Evolutionary conservation across 2,797 vertebrate species (phyloP).

Genomic region (Hoplostethus atlanticus): DNA sequence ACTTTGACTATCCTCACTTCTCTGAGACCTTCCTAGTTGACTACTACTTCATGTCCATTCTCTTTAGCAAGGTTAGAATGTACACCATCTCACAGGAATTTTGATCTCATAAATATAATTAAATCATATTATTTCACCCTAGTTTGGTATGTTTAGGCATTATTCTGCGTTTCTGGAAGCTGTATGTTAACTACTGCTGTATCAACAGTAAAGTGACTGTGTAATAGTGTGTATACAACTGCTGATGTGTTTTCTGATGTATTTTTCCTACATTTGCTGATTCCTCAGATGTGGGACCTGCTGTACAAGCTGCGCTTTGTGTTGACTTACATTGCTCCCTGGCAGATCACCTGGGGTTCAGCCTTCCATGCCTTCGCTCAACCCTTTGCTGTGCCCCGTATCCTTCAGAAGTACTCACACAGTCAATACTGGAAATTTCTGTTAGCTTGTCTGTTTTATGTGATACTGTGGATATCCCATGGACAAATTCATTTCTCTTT

Average conservation of each 20-base stretch:
- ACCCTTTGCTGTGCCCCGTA: slow-evolving; percentile 99
- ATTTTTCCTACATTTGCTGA: slow-evolving; percentile 28
- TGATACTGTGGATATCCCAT: background rate
- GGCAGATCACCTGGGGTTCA: slow-evolving; percentile 99
- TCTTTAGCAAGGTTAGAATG: slow-evolving; percentile 91
- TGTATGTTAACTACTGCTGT: background rate
- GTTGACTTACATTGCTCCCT: slow-evolving; percentile 97
- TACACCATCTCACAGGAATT: background rate
- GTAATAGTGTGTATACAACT: background rate
- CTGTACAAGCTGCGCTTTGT: slow-evolving; percentile 97
- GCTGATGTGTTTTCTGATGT: background rate
- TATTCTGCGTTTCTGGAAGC: background rate
- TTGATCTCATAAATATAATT: background rate
- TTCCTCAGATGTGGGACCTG: slow-evolving; percentile 94
- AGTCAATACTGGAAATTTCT: background rate
- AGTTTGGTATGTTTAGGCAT: background rate
- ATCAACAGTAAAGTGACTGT: background rate
- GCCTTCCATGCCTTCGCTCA: slow-evolving; percentile 99
- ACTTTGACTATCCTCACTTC: slow-evolving; percentile 91
- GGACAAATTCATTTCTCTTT: too few species aligned
- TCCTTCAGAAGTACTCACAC: slow-evolving; percentile 82
- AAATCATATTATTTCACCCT: background rate
- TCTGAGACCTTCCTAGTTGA: slow-evolving; percentile 93
- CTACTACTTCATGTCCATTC: slow-evolving; percentile 94
- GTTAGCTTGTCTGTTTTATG: background rate